Base-by-base conservation (phyloP, 2,113 vertebrate species). In the Trichechus manatus region DNA sequence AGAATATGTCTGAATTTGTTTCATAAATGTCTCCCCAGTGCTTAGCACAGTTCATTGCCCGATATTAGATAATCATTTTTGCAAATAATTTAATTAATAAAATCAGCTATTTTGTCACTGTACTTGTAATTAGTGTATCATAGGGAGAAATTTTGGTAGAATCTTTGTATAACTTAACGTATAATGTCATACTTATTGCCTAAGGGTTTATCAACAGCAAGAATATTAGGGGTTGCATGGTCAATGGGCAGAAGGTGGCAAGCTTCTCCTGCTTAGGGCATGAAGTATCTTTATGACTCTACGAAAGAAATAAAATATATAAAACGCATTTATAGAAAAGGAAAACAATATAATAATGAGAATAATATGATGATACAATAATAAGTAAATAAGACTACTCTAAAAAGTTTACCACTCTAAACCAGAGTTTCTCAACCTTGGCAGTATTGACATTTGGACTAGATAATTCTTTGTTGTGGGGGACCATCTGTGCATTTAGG, bases 301-400 rank as follows among this genome's bases (percentile, higher is more conserved):
- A 36, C 17, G 47, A 66, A 77, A 50, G 42, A 83, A 27, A 61
- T 50, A 82, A 78, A 72, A 75, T 31, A 61, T 25, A 5, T 61
- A 83, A 83, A 94, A 90, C 27, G 20, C 19, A 79, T 36, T 86
- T 77, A 85, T 77, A 93, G 39, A 64, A 79, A 89, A 81, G 36
- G 44, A 63, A 66, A 88, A 79, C 23, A 93, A 89, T 50, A 50
- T 42, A 63, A 50, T 53, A 78, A 91, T 25, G 33, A 89, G 15
- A 93, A 44, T 79, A 29, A 61, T 83, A 61, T 75, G 44, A 82
- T 56, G 33, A 78, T 47, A 59, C n/a, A 72, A 27, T 68, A 85
- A 70, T 89, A 80, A 44, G 68, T 47, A 72, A 87, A 66, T 64
- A 42, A 79, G 33, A 39, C 27, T 70, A 33, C 5, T 92, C 66